These are phyloP conservation scores for Linnaemya vulpina DNA, from an alignment of 2,888 invertebrate genomes.

Conservation along the genomic window DNA sequence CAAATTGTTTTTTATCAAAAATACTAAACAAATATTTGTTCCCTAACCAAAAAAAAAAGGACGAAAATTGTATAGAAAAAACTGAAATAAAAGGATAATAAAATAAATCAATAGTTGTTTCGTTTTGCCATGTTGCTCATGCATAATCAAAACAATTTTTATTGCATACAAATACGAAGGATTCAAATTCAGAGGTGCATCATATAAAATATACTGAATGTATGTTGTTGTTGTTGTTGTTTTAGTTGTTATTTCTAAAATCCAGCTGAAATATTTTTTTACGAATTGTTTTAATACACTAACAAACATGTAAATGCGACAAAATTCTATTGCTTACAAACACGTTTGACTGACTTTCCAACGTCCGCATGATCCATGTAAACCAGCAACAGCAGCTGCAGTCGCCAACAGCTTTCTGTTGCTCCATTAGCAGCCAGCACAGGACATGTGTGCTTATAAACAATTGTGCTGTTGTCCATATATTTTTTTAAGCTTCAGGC, in stretches of 20 bases:
- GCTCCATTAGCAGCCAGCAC: conserved; percentile 36
- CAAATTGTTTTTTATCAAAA: conserved; percentile 16
- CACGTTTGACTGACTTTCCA: conserved; percentile 49
- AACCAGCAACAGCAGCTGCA: conserved; percentile 6
- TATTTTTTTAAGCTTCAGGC: conserved; percentile 64
- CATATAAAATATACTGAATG: not conserved
- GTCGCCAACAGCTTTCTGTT: conserved; percentile 24
- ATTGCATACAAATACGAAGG: conserved; percentile 34
- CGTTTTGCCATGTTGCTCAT: conserved; percentile 37
- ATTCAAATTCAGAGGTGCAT: not conserved
- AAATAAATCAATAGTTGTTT: conserved; percentile 62
- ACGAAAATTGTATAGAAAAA: not conserved
- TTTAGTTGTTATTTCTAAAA: not conserved
- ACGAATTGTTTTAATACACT: conserved; percentile 46
- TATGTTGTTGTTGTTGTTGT: not conserved
- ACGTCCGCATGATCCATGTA: not conserved
- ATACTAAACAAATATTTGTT: conserved; percentile 38
- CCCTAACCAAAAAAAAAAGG: not conserved
- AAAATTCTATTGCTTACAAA: conserved; percentile 71
- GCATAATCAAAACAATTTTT: conserved; percentile 56
- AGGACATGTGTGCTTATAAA: conserved; percentile 4
- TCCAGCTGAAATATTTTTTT: conserved; percentile 37
- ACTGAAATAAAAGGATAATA: not conserved
- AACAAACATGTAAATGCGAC: conserved; percentile 69
- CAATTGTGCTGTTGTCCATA: conserved; percentile 37